Evolutionary conservation across 2,888 invertebrate genomes (phyloP), one percentile per base, ranked within the genome.

Genomic region (Papilio gigon): DNA sequence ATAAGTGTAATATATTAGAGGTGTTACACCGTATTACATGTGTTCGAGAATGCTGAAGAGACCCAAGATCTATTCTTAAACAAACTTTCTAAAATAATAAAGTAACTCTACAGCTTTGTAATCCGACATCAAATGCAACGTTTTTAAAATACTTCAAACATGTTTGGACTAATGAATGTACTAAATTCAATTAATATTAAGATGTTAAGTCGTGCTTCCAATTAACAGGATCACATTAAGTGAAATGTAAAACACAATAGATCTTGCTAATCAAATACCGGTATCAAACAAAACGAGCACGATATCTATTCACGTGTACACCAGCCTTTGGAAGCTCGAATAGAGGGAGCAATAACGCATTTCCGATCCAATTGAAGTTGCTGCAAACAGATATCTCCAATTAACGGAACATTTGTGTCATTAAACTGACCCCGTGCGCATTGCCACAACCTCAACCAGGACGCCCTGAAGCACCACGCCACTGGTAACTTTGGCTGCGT

Each of bases 331-430:
- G 14, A 12, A 63, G 47, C 17, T 30, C 37, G 27, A 33, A 58
- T 58, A 75, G 73, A 73, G 75, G 78, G 71, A 82, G 79, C 82
- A 85, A 84, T 84, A 84, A 81, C 77, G 80, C 71, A 83, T 82
- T 60, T 77, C 77, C 76, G 74, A 78, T 81, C 77, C 78, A 79
- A 81, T 83, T 78, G 78, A 80, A 80, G 76, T 78, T 79, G 79
- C 79, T 79, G 76, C 82, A 80, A 84, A 84, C 85, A 84, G 81
- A 82, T 83, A 85, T 84, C 81, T 82, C 75, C 82, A 88, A 86
- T 88, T 85, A 85, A 80, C 78, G 82, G 79, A 81, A 81, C 84
- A 84, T 85, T 84, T 79, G 73, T 72, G 73, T 77, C 76, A 80
- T 82, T 83, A 79, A 79, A 79, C 67, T 58, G 53, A 44, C 76